These are phyloP conservation scores for Chiroxiphia lanceolata DNA, from an alignment of 2,797 vertebrate species.

Conservation along the genomic window DNA sequence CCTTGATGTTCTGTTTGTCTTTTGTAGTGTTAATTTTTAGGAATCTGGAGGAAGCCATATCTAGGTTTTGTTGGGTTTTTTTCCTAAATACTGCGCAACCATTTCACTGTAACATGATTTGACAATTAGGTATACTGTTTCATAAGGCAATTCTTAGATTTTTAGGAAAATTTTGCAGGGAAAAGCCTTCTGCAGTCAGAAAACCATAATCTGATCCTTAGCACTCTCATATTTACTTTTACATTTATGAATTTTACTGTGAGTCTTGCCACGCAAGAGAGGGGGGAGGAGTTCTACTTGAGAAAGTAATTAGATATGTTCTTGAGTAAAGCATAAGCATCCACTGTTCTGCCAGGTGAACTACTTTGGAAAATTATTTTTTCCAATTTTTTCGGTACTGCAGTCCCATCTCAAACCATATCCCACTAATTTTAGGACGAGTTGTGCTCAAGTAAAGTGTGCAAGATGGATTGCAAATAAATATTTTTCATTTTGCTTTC, in stretches of 20 bases:
- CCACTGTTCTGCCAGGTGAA: background rate
- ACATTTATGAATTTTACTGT: background rate
- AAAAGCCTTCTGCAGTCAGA: background rate
- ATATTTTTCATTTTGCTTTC: background rate
- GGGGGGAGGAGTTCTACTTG: background rate
- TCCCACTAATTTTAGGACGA: background rate
- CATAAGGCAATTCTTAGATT: background rate
- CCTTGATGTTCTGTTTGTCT: background rate
- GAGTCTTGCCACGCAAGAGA: background rate
- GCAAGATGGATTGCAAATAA: background rate
- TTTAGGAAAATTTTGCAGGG: background rate
- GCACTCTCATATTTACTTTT: background rate
- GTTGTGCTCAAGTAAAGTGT: background rate
- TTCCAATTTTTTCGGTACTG: background rate
- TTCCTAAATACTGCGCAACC: background rate
- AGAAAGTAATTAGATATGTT: background rate
- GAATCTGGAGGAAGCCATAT: background rate
- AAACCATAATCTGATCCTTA: background rate
- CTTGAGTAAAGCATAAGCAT: background rate
- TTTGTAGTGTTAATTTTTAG: background rate
- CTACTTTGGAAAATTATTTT: background rate
- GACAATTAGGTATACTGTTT: background rate
- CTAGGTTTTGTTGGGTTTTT: rapidly evolving
- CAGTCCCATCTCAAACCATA: background rate
- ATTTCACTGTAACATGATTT: background rate